Evolutionary conservation across 2,113 vertebrate species (phyloP).

Genomic region (Leuciscus idus): DNA sequence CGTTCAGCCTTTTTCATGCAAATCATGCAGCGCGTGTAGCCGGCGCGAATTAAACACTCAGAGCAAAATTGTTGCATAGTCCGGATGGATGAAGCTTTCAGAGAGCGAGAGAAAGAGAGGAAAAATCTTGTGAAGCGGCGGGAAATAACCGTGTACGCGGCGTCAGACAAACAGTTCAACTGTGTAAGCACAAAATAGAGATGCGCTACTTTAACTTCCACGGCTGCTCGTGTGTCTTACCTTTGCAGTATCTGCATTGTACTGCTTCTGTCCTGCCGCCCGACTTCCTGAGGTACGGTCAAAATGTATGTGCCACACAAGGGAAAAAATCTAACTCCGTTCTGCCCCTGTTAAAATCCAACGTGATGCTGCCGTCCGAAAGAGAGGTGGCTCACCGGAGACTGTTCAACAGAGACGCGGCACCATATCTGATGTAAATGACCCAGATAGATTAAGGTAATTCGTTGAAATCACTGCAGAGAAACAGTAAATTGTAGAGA

Average conservation of each 20-base stretch:
- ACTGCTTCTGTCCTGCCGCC: constrained; percentile 44
- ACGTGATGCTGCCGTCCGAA: constrained; percentile 67
- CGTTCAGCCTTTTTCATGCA: constrained; percentile 31
- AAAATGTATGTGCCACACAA: constrained; percentile 54
- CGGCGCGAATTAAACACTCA: constrained; percentile 42
- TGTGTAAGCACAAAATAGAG: background rate
- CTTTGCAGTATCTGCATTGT: constrained; percentile 56
- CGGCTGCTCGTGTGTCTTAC: constrained; percentile 47
- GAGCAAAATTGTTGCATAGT: constrained; percentile 53
- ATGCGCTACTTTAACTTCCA: background rate
- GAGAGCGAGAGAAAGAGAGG: background rate
- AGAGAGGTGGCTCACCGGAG: constrained; percentile 66
- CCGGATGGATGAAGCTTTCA: constrained; percentile 38
- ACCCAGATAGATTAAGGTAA: constrained; percentile 70
- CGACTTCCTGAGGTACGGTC: constrained; percentile 53
- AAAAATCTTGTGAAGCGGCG: background rate
- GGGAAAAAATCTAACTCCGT: constrained; percentile 55
- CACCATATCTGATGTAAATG: constrained; percentile 60
- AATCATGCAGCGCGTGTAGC: background rate
- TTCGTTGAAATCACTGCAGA: constrained; percentile 74
- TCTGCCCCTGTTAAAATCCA: constrained; percentile 61
- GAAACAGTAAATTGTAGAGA: constrained; percentile 66
- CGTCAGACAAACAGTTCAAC: constrained; percentile 24
- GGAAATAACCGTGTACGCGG: constrained; percentile 3
- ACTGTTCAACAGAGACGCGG: constrained; percentile 47